A percentile compares a stretch with the other conserved stretches of the same genome.
phyloP scores from a whole-genome alignment of 2,797 vertebrate genomes.

The Mus minutoides region DNA sequence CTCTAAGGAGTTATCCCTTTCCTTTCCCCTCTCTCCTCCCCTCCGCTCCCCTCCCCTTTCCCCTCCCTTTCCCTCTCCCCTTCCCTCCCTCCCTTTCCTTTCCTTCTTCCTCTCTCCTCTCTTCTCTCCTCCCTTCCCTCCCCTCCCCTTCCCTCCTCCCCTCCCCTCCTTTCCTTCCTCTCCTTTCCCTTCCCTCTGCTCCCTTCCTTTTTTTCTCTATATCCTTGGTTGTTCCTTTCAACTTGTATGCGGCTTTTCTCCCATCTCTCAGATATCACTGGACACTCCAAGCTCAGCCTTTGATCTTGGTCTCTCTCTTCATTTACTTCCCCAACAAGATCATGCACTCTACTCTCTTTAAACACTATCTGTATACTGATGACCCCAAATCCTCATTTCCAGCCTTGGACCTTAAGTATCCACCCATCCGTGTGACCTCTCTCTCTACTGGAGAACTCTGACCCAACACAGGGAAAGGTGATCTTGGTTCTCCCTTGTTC shows the following conservation, averaged over 20 bases:
- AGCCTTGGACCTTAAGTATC: not conserved
- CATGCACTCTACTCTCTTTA: not conserved
- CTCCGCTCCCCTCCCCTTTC: not conserved
- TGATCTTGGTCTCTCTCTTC: not conserved
- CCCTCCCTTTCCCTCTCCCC: not conserved
- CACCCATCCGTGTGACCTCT: accelerated
- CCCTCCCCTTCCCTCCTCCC: not conserved
- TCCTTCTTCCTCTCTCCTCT: not conserved
- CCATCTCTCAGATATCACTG: not conserved
- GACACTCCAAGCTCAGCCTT: not conserved
- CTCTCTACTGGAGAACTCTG: not conserved
- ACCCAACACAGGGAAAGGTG: accelerated
- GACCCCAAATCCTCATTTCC: not conserved
- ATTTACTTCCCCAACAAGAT: not conserved
- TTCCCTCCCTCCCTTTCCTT: too few relatives aligned
- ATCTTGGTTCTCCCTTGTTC: not conserved
- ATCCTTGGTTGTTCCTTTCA: not conserved
- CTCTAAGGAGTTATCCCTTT: not conserved
- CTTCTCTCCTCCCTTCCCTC: too few relatives aligned
- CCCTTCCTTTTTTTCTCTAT: not conserved
- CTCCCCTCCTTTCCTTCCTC: too few relatives aligned
- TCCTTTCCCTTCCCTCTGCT: too few relatives aligned
- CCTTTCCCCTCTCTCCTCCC: too few relatives aligned
- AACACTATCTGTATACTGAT: accelerated
- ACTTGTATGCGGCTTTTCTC: not conserved